Base-by-base conservation (phyloP, 2,888 invertebrate genomes). In the Aelia acuminata region DNA sequence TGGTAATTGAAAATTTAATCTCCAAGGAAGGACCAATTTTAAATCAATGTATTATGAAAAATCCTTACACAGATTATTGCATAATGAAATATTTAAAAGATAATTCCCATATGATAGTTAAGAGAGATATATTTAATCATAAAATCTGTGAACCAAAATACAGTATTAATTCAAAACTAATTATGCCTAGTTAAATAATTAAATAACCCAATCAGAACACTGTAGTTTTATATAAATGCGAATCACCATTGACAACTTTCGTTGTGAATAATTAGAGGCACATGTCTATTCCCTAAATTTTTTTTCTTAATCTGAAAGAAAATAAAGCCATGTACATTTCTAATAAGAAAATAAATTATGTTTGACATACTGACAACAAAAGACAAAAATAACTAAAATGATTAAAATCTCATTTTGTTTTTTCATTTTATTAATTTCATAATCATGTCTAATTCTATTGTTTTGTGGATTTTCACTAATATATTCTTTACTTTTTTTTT, bases 181-280 rank as follows among this genome's bases (percentile, higher is more conserved):
- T 31, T 31, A 31, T 31, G 31, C 15, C 5, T 63, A 63, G 31
- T 63, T 63, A 63, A 63, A 63, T 31, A 0, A 63, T 31, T 26
- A 13, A 7, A 31, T 18, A 63, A 31, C 1, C 63, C 63, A 63
- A 4, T 63, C 31, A 31, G 31, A 63, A 18, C 18, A 63, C 18
- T 3, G 31, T 63, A 63, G 31, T 31, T 63, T 3, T 31, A 63
- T 35, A 63, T 63, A 63, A 63, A 63, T 63, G 63, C 31, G 18
- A 63, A 63, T 63, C 63, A 63, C 63, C 63, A 63, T 63, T 63
- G 31, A 63, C 50, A 85, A 70, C 35, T 86, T 53, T 86, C 63
- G 86, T 57, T 86, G 86, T 86, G 39, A 86, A 26, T 57, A 57
- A 26, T 86, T 86, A 86, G 63, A 86, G 86, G 86, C 86, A 86